Base-by-base conservation (phyloP, 2,888 invertebrate genomes). In the Dasysyrphus albostriatus region DNA sequence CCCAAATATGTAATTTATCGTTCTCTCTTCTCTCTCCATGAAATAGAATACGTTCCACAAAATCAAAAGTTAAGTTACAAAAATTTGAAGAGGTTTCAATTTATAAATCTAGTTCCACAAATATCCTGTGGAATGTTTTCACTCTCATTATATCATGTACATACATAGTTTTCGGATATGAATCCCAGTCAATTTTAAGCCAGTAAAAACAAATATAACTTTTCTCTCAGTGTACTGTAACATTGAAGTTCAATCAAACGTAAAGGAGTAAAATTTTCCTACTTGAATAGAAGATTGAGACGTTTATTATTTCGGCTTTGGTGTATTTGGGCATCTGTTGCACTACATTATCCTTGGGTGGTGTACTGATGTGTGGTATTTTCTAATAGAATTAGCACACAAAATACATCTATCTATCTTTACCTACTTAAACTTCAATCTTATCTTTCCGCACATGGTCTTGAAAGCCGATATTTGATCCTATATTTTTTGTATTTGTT, bases 241-340 rank as follows among this genome's bases (percentile, higher is more conserved):
- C 16, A 58, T 37, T 58, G 24, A 83, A 72, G 78, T 75, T 72
- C 70, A 83, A 47, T 78, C 74, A 79, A 75, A 47, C 74, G 87
- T 58, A 72, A 87, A 75, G 74, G 70, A 87, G 70, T 78, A 70
- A 78, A 78, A 87, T 83, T 74, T 78, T 63, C 78, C 51, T 24
- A 24, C 24, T 44, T 19, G 47, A 49, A 54, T 59, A 47, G 47
- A 19, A 70, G 54, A 87, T 87, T 87, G 87, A 87, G 87, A 87
- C 69, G 75, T 87, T 83, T 83, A 72, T 83, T 83, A 72, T 69
- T 73, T 77, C 16, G n/a, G 47, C 37, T 54, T 69, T 32, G 32
- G 32, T 69, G 24, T 74, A 37, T 75, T 65, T 70, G 16, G 70
- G 75, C 78, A 87, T 83, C 78, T 87, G 87, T 83, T 78, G 74